Percentiles rank a stretch among this genome's conserved stretches.
Conservation (phyloP, 2,113 vertebrate genomes). For the Cyanoramphus novaezelandiae region DNA sequence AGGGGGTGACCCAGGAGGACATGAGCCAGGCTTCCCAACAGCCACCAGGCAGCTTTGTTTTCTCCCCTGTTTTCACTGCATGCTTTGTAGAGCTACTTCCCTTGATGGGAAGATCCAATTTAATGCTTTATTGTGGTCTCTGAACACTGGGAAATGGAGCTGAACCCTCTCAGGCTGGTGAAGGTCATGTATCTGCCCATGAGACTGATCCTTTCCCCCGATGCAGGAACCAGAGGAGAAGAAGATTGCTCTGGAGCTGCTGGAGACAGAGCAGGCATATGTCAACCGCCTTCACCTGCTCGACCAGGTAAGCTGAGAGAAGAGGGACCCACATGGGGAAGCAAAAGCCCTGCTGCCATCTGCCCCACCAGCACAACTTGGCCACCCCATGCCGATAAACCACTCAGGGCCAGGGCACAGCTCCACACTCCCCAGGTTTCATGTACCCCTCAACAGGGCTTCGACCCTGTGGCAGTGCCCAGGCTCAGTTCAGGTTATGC, state of each 20-base stretch:
- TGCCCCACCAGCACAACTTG: neutral
- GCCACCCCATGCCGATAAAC: neutral
- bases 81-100: neutral
- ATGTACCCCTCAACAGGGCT: neutral
- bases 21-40: neutral
- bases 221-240: slow-evolving; percentile 76
- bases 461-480: neutral
- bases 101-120: neutral
- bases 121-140: neutral
- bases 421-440: neutral
- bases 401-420: neutral
- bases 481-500: neutral
- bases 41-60: neutral
- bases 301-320: slow-evolving; percentile 77
- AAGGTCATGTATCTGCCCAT: neutral
- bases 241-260: slow-evolving; percentile 80
- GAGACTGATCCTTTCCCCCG: neutral
- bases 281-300: slow-evolving; percentile 86
- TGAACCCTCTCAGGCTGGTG: neutral
- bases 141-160: neutral
- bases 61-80: neutral
- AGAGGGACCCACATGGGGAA: neutral
- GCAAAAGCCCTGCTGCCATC: neutral
- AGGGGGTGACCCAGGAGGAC: neutral
- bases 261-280: slow-evolving; percentile 87